phyloP scores from a whole-genome alignment of 2,113 vertebrate genomes.

The Coturnix japonica region DNA sequence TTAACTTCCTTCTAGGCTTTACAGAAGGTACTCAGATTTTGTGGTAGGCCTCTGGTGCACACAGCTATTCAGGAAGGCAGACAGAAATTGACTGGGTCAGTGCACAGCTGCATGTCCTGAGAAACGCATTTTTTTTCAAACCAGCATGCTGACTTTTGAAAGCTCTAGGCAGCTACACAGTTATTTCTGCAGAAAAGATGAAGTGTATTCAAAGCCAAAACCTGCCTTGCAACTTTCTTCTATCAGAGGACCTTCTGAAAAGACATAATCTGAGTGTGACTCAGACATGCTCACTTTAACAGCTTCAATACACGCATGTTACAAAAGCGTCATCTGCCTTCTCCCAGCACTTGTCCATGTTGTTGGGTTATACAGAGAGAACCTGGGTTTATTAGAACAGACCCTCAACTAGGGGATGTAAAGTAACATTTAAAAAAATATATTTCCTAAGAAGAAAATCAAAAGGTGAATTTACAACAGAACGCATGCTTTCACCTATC shows the following conservation, averaged over 20 bases:
- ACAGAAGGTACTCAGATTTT: background rate
- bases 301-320: background rate
- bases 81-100: background rate
- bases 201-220: background rate
- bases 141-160: background rate
- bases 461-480: background rate
- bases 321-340: background rate
- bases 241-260: background rate
- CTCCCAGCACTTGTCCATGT: background rate
- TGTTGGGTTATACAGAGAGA: background rate
- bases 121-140: slow-evolving; percentile 13
- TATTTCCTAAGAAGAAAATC: background rate
- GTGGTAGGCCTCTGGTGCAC: background rate
- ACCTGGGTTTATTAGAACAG: background rate
- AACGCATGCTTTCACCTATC: background rate
- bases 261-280: background rate
- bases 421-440: background rate
- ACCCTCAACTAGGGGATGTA: background rate
- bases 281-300: background rate
- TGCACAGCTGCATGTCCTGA: background rate
- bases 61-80: fast-evolving
- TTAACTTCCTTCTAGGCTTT: background rate
- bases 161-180: background rate
- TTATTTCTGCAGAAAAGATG: background rate
- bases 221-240: background rate